Conservation (phyloP, 2,888 invertebrate genomes). For the Cerastoderma edule region DNA sequence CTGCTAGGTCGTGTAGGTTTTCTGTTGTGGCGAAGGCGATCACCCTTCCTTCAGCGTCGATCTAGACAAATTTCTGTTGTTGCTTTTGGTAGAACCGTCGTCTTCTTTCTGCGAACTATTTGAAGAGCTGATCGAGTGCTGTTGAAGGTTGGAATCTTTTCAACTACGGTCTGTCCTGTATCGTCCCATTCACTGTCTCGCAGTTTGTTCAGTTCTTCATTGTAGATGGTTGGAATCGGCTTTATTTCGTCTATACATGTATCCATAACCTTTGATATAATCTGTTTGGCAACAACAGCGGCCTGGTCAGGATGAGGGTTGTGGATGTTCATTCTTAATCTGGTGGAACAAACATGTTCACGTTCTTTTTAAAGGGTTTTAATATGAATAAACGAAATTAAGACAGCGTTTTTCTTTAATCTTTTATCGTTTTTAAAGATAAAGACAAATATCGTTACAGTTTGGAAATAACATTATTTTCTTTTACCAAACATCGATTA, state of each 20-base stretch:
- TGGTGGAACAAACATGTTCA: no score
- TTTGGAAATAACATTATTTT: no score
- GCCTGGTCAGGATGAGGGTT: conserved; percentile 7
- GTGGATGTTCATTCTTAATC: background rate
- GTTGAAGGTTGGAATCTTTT: conserved; percentile 23
- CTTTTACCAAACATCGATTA: no score
- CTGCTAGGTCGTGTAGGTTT: background rate
- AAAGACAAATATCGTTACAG: no score
- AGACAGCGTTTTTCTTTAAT: no score
- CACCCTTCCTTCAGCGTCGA: conserved; percentile 7
- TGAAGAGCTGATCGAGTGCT: conserved; percentile 1
- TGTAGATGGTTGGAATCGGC: conserved; percentile 26
- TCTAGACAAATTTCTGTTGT: background rate
- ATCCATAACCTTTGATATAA: background rate
- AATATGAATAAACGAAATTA: no score
- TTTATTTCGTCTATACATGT: background rate
- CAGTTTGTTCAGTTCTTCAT: conserved; percentile 22
- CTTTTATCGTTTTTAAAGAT: no score
- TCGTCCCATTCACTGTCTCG: conserved; percentile 29
- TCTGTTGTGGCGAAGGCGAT: background rate
- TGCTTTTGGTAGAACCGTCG: conserved; percentile 14
- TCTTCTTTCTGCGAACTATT: conserved; percentile 3
- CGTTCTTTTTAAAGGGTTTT: no score
- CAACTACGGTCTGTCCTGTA: conserved; percentile 4
- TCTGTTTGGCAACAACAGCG: conserved; percentile 12